A percentile compares a stretch with the other conserved stretches of the same genome.
Evolutionary conservation across 2,113 vertebrate species (phyloP).

Genomic region (Pithys albifrons): DNA sequence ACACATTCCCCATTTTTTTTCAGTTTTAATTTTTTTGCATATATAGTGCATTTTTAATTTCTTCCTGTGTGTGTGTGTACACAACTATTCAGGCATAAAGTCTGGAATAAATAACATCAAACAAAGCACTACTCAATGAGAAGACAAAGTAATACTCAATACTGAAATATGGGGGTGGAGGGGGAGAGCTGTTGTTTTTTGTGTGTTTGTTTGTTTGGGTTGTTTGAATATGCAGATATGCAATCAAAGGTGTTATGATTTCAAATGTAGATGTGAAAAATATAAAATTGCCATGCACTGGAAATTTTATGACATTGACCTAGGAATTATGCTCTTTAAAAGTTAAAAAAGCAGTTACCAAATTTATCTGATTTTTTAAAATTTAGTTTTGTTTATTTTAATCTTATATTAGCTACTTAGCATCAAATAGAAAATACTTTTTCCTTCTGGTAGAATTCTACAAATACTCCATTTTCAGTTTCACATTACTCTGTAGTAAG

Average conservation of each 20-base stretch:
- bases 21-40: background rate
- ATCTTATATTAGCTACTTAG: background rate
- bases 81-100: background rate
- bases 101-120: background rate
- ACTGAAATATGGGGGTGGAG: background rate
- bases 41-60: background rate
- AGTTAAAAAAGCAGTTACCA: background rate
- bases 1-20: background rate
- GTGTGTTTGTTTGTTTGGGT: background rate
- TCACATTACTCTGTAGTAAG: background rate
- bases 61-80: background rate
- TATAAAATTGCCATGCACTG: background rate
- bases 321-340: background rate
- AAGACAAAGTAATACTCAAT: background rate
- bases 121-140: background rate
- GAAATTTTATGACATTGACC: background rate
- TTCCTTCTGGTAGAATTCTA: background rate
- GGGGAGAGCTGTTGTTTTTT: no score
- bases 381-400: background rate
- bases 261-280: background rate
- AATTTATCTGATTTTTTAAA: background rate
- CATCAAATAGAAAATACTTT: background rate
- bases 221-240: background rate
- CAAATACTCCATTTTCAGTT: background rate
- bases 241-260: background rate